phyloP scores from a whole-genome alignment of 2,797 vertebrate species.

The Varecia variegata region DNA sequence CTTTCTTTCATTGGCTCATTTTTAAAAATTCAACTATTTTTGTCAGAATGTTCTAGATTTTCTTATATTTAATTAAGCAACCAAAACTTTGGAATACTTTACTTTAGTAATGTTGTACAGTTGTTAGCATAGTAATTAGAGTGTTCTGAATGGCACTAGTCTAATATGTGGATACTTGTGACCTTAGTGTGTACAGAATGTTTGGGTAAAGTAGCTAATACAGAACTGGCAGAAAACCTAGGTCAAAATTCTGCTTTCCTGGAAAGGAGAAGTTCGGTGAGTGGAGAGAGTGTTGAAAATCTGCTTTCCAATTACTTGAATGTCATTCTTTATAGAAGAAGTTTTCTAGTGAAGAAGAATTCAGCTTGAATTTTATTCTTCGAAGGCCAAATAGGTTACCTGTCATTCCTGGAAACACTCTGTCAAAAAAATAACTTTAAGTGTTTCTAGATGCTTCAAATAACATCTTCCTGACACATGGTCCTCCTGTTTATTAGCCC shows the following conservation, averaged over 20 bases:
- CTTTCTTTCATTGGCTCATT: not conserved
- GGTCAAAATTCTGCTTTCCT: not conserved
- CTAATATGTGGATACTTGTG: not conserved
- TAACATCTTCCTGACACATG: not conserved
- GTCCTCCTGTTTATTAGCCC: not conserved
- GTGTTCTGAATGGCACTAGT: not conserved
- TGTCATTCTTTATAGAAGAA: slow-evolving; percentile 1
- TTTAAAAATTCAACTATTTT: not conserved
- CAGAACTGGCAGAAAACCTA: not conserved
- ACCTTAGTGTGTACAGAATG: not conserved
- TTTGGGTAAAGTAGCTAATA: not conserved
- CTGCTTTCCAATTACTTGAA: slow-evolving; percentile 38
- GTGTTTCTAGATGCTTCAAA: slow-evolving; percentile 10
- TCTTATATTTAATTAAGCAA: not conserved
- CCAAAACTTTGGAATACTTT: not conserved
- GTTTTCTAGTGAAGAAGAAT: slow-evolving; percentile 35
- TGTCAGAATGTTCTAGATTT: not conserved
- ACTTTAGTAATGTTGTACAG: not conserved
- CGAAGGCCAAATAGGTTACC: slow-evolving; percentile 47
- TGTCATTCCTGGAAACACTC: slow-evolving; percentile 36
- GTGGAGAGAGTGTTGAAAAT: not conserved
- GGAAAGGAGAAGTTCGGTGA: not conserved
- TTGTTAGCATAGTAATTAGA: not conserved
- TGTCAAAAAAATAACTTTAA: not conserved
- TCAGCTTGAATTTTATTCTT: slow-evolving; percentile 31